Percentiles rank a stretch among this genome's conserved stretches.
Conservation (phyloP, 2,797 vertebrate genomes). For the Anguilla anguilla region DNA sequence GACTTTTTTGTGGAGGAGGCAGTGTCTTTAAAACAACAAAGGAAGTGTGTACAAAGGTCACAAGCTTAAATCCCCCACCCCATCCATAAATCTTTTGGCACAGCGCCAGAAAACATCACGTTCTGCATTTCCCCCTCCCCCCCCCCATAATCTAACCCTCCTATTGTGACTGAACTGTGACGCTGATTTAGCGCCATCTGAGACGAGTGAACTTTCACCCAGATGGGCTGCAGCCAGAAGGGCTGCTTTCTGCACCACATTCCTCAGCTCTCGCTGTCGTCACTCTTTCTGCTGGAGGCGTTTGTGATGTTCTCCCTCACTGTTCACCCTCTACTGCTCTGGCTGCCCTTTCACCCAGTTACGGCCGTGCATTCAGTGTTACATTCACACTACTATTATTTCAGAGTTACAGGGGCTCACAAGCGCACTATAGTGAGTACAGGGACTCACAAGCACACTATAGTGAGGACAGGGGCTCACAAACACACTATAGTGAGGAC, state of each 20-base stretch:
- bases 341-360: background rate
- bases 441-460: too few relatives aligned
- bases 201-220: background rate
- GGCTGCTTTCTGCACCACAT: background rate
- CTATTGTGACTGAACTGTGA: background rate
- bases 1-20: background rate
- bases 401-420: background rate
- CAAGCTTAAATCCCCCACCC: background rate
- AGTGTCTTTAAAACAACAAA: conserved; percentile 7
- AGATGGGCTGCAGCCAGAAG: background rate
- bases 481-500: too few relatives aligned
- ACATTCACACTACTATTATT: background rate
- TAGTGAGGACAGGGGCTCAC: too few relatives aligned
- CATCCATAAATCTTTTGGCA: background rate
- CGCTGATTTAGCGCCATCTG: background rate
- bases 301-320: too few relatives aligned
- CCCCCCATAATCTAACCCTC: background rate
- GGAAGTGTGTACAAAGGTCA: conserved; percentile 6
- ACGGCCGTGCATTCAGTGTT: background rate
- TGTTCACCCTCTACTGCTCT: too few relatives aligned
- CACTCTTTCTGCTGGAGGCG: background rate
- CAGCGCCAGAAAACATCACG: background rate
- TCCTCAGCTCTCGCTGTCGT: background rate
- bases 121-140: background rate
- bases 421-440: too few relatives aligned